Percentiles rank a stretch among this genome's conserved stretches.
These are phyloP conservation scores for Aphelenchoides fujianensis DNA, from an alignment of 1,140 invertebrate species.

Conservation along the genomic window DNA sequence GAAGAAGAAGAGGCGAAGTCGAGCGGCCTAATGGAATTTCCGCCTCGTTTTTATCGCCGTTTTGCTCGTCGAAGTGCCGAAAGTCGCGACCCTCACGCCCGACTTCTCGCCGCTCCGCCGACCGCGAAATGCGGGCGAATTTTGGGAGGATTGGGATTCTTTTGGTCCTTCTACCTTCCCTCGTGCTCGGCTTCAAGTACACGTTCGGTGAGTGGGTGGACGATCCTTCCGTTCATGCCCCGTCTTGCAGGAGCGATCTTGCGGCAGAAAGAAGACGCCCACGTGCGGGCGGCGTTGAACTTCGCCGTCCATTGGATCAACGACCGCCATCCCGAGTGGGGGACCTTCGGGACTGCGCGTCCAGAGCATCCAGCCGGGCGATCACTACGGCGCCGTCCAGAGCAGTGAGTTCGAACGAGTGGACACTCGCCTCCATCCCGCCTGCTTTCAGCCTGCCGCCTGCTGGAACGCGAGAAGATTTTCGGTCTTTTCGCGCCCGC, in stretches of 20 bases:
- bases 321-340: slow-evolving; percentile 28
- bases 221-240: background rate
- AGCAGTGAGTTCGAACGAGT: slow-evolving; percentile 37
- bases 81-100: too few species aligned
- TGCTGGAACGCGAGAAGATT: slow-evolving; percentile 52
- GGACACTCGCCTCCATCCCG: slow-evolving; percentile 5
- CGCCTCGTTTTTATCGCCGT: background rate
- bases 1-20: too few species aligned
- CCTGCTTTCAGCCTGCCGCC: slow-evolving; percentile 52
- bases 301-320: slow-evolving; percentile 59
- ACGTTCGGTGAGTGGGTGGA: background rate
- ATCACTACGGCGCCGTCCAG: slow-evolving; percentile 47
- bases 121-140: too few species aligned
- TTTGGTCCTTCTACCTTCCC: too few species aligned
- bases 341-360: slow-evolving; percentile 41
- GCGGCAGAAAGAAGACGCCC: slow-evolving; percentile 55
- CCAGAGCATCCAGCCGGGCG: slow-evolving; percentile 32
- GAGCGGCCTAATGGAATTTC: background rate
- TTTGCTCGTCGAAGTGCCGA: background rate
- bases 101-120: too few species aligned
- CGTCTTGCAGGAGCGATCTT: slow-evolving; percentile 53
- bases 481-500: slow-evolving; percentile 52
- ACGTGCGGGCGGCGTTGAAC: slow-evolving; percentile 52
- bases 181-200: background rate
- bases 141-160: too few species aligned